Conservation (phyloP, 2,888 invertebrate genomes). For the Mythimna pallens region DNA sequence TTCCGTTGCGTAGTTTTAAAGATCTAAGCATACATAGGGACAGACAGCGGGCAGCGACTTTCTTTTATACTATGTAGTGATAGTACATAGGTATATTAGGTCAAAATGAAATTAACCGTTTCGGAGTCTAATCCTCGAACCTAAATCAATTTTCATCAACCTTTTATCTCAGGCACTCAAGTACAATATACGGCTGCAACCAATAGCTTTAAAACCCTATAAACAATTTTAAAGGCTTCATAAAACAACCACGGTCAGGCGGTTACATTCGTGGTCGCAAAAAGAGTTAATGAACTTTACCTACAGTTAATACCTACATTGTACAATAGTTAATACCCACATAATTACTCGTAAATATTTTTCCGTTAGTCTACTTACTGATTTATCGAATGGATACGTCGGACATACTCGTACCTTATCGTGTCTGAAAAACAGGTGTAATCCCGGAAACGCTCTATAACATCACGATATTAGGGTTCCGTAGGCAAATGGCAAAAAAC, state of each 20-base stretch:
- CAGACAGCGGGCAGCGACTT: no score
- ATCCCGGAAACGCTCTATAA: constrained; percentile 12
- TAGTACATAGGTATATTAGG: no score
- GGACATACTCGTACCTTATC: constrained; percentile 4
- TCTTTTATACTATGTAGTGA: no score
- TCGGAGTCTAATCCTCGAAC: no score
- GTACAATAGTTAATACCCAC: constrained; percentile 26
- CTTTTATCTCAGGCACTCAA: background rate
- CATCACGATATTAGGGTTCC: constrained; percentile 27
- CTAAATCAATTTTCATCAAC: background rate
- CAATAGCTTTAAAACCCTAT: constrained; percentile 1
- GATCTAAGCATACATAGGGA: no score
- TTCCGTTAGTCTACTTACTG: constrained; percentile 19
- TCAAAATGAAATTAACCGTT: no score
- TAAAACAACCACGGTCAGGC: constrained; percentile 7
- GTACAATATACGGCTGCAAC: background rate
- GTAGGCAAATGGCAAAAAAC: no score
- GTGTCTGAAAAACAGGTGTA: constrained; percentile 28
- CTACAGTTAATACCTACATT: background rate
- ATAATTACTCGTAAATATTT: constrained; percentile 19
- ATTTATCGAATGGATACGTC: constrained; percentile 28
- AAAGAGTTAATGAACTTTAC: constrained; percentile 39
- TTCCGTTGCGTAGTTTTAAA: no score
- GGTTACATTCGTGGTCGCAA: constrained; percentile 13
- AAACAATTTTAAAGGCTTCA: background rate